Evolutionary conservation across 2,797 vertebrate species (phyloP).

Genomic region (Melanotaenia pygmaea): DNA sequence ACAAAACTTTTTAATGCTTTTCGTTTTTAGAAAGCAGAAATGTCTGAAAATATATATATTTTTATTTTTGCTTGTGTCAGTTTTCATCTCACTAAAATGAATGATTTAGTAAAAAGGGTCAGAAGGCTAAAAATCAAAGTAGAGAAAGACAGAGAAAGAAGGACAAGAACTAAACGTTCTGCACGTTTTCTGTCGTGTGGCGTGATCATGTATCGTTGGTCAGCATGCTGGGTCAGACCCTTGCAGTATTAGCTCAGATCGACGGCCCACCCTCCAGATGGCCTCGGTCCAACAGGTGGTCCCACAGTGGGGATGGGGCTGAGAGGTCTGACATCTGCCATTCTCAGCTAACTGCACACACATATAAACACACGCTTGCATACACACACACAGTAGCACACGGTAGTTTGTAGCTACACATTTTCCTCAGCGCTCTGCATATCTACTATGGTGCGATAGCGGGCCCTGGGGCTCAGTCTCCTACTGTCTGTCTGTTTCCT

Average conservation of each 20-base stretch:
- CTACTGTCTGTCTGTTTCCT: slow-evolving; percentile 62
- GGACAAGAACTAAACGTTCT: neutral
- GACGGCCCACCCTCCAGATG: slow-evolving; percentile 72
- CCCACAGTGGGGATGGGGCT: slow-evolving; percentile 58
- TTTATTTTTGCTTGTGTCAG: neutral
- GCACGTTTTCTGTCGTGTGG: slow-evolving; percentile 58
- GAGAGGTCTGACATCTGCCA: slow-evolving; percentile 78
- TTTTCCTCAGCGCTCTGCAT: slow-evolving; percentile 48
- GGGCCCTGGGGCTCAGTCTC: slow-evolving; percentile 48
- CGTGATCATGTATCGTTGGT: slow-evolving; percentile 64
- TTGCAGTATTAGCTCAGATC: slow-evolving; percentile 41
- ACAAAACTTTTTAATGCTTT: neutral
- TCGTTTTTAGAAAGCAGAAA: neutral
- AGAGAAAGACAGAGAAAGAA: slow-evolving; percentile 16
- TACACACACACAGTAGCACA: slow-evolving; percentile 22
- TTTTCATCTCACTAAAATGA: neutral
- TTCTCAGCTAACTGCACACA: slow-evolving; percentile 53
- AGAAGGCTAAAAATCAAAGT: neutral
- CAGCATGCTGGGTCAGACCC: slow-evolving; percentile 61
- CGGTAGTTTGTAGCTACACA: slow-evolving; percentile 55
- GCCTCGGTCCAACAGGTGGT: slow-evolving; percentile 81
- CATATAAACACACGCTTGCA: slow-evolving; percentile 17
- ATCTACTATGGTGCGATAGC: slow-evolving; percentile 52
- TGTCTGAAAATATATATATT: neutral
- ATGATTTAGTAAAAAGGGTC: neutral